A percentile compares a stretch with the other conserved stretches of the same genome.
These are phyloP conservation scores for Polydrusus pterygomalis DNA, from an alignment of 2,888 invertebrate species.

Conservation along the genomic window DNA sequence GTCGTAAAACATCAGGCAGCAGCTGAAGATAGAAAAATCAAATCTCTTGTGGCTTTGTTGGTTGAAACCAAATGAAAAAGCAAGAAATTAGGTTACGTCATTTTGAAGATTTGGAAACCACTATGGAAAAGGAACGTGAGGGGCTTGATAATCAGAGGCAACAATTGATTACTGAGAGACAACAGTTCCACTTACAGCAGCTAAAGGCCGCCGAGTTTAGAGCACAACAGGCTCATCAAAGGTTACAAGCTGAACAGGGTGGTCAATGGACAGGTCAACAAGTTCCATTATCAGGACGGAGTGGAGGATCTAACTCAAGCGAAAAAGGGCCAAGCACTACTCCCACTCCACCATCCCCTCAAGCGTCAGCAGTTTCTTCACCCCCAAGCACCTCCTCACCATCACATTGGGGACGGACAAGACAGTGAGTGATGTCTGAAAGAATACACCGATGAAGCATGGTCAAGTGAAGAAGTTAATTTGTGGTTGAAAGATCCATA, in stretches of 20 bases:
- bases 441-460: not conserved
- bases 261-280: slow-evolving; percentile 72
- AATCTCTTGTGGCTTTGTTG: slow-evolving; percentile 95
- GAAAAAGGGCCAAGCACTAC: slow-evolving; percentile 71
- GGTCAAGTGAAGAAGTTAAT: slow-evolving; percentile 14
- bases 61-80: slow-evolving; percentile 99
- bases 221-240: slow-evolving; percentile 95
- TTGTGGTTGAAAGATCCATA: slow-evolving; percentile 18
- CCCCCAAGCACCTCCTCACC: slow-evolving; percentile 63
- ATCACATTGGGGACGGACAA: slow-evolving; percentile 52
- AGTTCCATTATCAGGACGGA: slow-evolving; percentile 64
- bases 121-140: slow-evolving; percentile 94
- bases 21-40: slow-evolving; percentile 98
- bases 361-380: slow-evolving; percentile 72
- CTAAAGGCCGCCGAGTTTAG: slow-evolving; percentile 97
- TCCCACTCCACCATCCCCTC: slow-evolving; percentile 74
- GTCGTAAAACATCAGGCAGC: slow-evolving; percentile 99
- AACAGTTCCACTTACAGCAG: slow-evolving; percentile 99
- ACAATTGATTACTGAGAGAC: slow-evolving; percentile 96
- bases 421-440: slow-evolving; percentile 46
- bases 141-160: slow-evolving; percentile 98
- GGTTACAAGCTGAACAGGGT: slow-evolving; percentile 80
- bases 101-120: slow-evolving; percentile 98
- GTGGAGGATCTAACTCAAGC: slow-evolving; percentile 64
- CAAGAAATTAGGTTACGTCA: slow-evolving; percentile 98